Percentiles rank a stretch among this genome's conserved stretches.
Conservation (phyloP, 1,140 invertebrate genomes). For the Drosophila orosa region DNA sequence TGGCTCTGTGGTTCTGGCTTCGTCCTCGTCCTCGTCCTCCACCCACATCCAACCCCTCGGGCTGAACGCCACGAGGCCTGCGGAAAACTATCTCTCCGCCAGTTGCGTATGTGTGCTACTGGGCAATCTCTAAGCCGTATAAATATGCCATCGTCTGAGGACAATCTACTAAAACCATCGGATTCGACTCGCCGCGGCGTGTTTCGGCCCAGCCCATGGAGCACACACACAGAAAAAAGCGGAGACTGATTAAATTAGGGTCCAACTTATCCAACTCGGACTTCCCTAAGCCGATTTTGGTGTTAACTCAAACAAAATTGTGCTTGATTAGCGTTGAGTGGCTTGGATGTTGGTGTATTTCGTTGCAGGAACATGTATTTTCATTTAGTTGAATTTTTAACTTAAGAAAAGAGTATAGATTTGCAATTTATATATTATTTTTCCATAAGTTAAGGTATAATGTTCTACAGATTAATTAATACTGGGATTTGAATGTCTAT, state of each 20-base stretch:
- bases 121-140: constrained; percentile 73
- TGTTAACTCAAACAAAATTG: constrained; percentile 20
- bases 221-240: constrained; percentile 29
- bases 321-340: constrained; percentile 29
- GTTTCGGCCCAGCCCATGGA: constrained; percentile 28
- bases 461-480: too few relatives aligned
- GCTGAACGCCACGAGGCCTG: constrained; percentile 23
- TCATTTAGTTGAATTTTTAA: not conserved
- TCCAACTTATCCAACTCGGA: constrained; percentile 28
- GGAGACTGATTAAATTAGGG: constrained; percentile 41
- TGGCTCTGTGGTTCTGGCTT: constrained; percentile 8
- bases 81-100: constrained; percentile 60
- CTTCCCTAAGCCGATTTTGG: constrained; percentile 26
- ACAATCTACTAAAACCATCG: constrained; percentile 70
- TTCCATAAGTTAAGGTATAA: not conserved
- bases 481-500: too few relatives aligned
- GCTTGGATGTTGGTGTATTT: constrained; percentile 2
- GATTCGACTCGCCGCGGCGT: constrained; percentile 38
- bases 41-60: constrained; percentile 3
- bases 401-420: too few relatives aligned
- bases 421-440: not conserved
- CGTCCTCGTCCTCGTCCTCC: not conserved
- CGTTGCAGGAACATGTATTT: not conserved
- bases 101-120: constrained; percentile 71
- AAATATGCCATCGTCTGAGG: constrained; percentile 68